Conservation (phyloP, 2,113 vertebrate species). For the Corythornis cristatus region DNA sequence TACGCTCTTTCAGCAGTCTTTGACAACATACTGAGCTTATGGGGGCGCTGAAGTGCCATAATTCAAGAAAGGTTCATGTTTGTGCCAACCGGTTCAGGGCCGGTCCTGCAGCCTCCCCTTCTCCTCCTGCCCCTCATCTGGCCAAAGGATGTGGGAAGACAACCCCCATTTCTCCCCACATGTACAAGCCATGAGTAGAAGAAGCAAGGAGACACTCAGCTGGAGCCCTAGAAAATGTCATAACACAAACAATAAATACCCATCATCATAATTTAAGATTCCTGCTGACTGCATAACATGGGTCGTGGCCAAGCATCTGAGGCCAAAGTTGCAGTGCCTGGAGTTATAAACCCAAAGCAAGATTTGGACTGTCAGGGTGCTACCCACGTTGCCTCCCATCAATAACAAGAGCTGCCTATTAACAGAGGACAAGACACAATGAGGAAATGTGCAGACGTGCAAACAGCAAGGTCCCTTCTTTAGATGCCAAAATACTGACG, state of each 20-base stretch:
- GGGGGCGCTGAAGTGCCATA: no score
- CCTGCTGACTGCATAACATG: background rate
- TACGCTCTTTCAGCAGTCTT: no score
- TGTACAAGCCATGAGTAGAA: background rate
- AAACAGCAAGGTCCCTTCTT: background rate
- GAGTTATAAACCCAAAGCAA: background rate
- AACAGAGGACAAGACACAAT: background rate
- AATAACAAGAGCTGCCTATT: background rate
- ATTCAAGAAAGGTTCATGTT: no score
- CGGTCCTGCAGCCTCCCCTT: background rate
- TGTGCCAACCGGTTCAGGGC: background rate
- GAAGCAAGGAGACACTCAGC: background rate
- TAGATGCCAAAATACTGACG: background rate
- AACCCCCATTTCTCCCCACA: background rate
- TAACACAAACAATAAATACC: conserved; percentile 2
- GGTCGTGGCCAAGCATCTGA: background rate
- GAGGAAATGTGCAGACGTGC: background rate
- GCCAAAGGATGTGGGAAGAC: background rate
- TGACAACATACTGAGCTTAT: no score
- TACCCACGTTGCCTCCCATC: background rate
- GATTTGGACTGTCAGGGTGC: background rate
- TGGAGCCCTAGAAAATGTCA: background rate
- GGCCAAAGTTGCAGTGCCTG: background rate
- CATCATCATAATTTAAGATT: background rate
- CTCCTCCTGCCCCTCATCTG: background rate